phyloP scores from a whole-genome alignment of 2,113 vertebrate genomes.

The Rhinichthys klamathensis region DNA sequence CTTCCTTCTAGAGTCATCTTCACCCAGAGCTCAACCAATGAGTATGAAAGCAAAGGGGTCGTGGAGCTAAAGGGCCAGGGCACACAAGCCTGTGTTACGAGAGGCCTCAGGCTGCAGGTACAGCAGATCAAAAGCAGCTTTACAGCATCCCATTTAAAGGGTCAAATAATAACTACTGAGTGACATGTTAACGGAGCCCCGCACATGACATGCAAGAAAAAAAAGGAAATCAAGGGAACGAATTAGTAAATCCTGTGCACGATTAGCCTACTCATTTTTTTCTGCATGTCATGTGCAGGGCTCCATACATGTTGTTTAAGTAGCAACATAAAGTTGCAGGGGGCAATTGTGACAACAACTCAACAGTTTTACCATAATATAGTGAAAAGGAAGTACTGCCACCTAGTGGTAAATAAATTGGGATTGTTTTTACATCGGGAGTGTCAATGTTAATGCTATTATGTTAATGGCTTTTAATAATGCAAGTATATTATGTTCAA shows the following conservation, averaged over 20 bases:
- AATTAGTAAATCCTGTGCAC: too few species aligned
- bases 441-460: neutral
- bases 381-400: neutral
- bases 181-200: too few species aligned
- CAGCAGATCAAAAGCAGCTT: neutral
- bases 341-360: neutral
- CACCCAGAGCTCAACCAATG: slow-evolving; percentile 29
- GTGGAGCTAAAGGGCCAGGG: slow-evolving; percentile 77
- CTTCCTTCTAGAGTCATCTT: slow-evolving; percentile 80
- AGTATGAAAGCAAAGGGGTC: slow-evolving; percentile 69
- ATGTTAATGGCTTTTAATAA: neutral
- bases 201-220: too few species aligned
- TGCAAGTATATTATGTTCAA: neutral
- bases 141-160: neutral
- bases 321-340: neutral
- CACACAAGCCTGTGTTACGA: slow-evolving; percentile 70
- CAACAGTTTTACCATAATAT: neutral
- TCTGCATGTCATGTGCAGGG: too few species aligned
- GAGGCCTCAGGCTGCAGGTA: slow-evolving; percentile 82
- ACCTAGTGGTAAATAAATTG: slow-evolving; percentile 7
- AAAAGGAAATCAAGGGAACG: too few species aligned
- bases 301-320: neutral
- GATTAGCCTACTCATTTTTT: too few species aligned
- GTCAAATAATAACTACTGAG: neutral
- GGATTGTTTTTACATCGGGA: neutral